These are phyloP conservation scores for Mixornis gularis DNA, from an alignment of 2,113 vertebrate genomes.

Conservation along the genomic window DNA sequence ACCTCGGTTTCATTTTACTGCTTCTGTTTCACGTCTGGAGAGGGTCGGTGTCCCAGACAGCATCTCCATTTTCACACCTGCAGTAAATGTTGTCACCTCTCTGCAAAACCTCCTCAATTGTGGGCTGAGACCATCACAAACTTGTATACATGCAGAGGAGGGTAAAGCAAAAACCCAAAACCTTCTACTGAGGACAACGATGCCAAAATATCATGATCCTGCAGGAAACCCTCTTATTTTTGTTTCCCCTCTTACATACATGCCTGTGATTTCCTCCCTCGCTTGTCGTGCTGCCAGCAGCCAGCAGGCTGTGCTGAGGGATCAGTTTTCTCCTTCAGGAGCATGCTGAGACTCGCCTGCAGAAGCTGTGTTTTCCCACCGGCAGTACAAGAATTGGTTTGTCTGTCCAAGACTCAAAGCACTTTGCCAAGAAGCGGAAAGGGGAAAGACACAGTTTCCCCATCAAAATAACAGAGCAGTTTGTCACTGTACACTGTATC, in stretches of 20 bases:
- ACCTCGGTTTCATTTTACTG: neutral
- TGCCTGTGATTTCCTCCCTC: accelerated
- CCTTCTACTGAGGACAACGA: neutral
- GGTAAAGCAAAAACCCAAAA: neutral
- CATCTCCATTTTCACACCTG: neutral
- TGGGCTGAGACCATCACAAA: neutral
- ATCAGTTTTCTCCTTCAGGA: neutral
- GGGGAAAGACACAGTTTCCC: neutral
- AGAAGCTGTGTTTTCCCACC: neutral
- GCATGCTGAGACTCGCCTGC: accelerated
- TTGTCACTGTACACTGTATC: neutral
- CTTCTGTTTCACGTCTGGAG: neutral
- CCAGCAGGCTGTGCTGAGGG: conserved; percentile 46
- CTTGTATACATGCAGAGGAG: neutral
- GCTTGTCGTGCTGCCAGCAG: neutral
- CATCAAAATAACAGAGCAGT: neutral
- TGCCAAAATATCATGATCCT: neutral
- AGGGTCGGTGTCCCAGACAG: accelerated
- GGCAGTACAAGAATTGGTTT: neutral
- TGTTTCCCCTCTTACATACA: accelerated
- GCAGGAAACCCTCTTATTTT: neutral
- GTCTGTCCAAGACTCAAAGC: neutral
- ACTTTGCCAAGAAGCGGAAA: neutral
- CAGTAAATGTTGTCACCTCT: neutral
- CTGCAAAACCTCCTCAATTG: neutral